A percentile compares a stretch with the other conserved stretches of the same genome.
Evolutionary conservation across 2,888 invertebrate species (phyloP).

Genomic region (Polydrusus tereticollis): DNA sequence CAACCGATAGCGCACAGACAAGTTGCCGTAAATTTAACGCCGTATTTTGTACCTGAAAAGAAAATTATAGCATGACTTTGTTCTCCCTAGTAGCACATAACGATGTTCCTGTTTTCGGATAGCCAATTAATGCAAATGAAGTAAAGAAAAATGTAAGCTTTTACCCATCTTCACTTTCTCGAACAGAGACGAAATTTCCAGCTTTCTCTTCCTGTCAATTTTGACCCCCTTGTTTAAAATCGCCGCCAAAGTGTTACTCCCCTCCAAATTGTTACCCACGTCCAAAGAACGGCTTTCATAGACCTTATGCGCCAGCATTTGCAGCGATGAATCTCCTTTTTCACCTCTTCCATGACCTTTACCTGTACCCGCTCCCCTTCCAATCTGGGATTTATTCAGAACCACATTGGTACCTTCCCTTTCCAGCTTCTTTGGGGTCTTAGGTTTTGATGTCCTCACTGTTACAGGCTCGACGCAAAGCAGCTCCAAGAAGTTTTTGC

Average conservation of each 20-base stretch:
- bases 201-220: background rate
- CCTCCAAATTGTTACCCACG: constrained; percentile 20
- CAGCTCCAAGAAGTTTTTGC: constrained; percentile 33
- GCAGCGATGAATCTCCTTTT: background rate
- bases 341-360: background rate
- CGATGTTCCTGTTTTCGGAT: too few relatives aligned
- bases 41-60: background rate
- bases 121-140: too few relatives aligned
- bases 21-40: background rate
- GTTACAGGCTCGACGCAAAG: constrained; percentile 24
- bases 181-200: constrained; percentile 26
- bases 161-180: constrained; percentile 39
- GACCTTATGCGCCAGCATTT: constrained; percentile 23
- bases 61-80: background rate
- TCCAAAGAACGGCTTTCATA: constrained; percentile 1
- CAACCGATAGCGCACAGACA: background rate
- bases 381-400: background rate
- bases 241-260: constrained; percentile 5
- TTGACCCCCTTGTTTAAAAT: constrained; percentile 1
- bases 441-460: background rate
- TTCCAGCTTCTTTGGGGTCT: background rate
- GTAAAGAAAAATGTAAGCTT: background rate
- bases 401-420: background rate
- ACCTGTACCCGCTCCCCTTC: background rate
- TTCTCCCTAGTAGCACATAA: too few relatives aligned